phyloP scores from a whole-genome alignment of 2,888 invertebrate species.

The Rhagonycha fulva region DNA sequence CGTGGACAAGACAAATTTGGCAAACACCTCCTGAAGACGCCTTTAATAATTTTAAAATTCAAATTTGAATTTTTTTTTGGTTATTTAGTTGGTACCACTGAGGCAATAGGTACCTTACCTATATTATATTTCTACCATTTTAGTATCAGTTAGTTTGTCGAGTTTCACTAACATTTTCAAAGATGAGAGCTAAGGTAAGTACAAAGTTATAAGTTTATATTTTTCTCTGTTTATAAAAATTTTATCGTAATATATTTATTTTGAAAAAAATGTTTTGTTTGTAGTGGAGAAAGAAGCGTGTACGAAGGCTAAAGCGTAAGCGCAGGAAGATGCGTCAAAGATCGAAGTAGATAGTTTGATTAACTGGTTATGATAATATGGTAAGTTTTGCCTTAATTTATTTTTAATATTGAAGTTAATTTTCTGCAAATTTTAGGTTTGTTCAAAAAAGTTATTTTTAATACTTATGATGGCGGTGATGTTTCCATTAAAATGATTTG shows the following conservation, averaged over 20 bases:
- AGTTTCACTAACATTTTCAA: neutral
- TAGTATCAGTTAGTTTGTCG: neutral
- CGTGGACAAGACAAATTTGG: no score
- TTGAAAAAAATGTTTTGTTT: slow-evolving; percentile 54
- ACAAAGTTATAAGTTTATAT: neutral
- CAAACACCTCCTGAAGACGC: no score
- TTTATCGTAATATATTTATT: neutral
- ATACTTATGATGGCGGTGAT: neutral
- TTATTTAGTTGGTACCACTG: neutral
- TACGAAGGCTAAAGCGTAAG: slow-evolving; percentile 98
- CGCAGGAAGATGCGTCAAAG: slow-evolving; percentile 99
- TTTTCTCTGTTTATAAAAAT: no score
- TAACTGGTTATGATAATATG: neutral
- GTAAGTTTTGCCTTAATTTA: neutral
- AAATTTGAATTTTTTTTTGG: neutral
- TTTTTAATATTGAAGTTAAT: neutral
- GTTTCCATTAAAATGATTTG: neutral
- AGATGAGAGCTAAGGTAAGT: neutral
- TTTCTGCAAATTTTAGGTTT: neutral
- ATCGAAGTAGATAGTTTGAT: slow-evolving; percentile 79
- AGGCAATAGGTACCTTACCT: no score
- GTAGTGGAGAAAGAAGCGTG: slow-evolving; percentile 98
- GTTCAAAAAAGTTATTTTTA: no score
- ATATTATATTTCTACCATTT: neutral
- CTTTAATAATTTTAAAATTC: no score